These are phyloP conservation scores for Cololabis saira DNA, from an alignment of 2,113 vertebrate genomes.

Conservation along the genomic window DNA sequence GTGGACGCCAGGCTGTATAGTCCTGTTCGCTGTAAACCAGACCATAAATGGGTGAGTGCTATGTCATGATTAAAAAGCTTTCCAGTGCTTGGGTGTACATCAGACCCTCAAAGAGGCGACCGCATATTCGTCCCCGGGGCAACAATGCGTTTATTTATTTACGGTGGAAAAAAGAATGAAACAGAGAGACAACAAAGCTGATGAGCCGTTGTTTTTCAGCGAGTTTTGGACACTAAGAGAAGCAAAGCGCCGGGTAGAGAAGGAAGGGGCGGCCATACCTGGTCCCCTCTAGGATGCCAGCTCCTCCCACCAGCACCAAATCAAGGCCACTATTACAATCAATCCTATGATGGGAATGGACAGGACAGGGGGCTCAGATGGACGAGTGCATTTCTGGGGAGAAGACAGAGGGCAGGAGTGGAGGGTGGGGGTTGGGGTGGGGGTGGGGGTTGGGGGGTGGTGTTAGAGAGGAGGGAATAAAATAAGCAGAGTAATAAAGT, in stretches of 20 bases:
- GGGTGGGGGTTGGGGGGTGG: slow-evolving; percentile 46
- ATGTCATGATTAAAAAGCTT: too few relatives aligned
- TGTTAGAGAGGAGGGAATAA: slow-evolving; percentile 43
- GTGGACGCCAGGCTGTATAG: too few relatives aligned
- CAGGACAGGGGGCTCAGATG: slow-evolving; percentile 83
- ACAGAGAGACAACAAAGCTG: neutral
- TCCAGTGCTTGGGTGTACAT: too few relatives aligned
- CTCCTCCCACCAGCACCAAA: slow-evolving; percentile 97
- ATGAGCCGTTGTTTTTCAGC: neutral
- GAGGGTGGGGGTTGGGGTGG: too few relatives aligned
- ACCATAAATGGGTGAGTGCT: too few relatives aligned
- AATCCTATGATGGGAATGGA: slow-evolving; percentile 90
- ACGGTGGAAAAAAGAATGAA: neutral
- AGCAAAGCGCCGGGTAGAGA: slow-evolving; percentile 46
- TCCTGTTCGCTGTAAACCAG: too few relatives aligned
- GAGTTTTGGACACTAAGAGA: neutral
- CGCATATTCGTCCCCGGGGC: too few relatives aligned
- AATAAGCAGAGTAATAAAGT: slow-evolving; percentile 54
- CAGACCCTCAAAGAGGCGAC: too few relatives aligned
- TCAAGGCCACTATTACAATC: slow-evolving; percentile 93
- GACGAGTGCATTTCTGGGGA: slow-evolving; percentile 84
- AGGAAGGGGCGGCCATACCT: slow-evolving; percentile 87
- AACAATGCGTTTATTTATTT: too few relatives aligned
- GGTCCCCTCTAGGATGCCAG: slow-evolving; percentile 86
- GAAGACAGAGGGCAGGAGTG: slow-evolving; percentile 64